Conservation (phyloP, 1,140 invertebrate genomes). For the Bursaphelenchus mucronatus region DNA sequence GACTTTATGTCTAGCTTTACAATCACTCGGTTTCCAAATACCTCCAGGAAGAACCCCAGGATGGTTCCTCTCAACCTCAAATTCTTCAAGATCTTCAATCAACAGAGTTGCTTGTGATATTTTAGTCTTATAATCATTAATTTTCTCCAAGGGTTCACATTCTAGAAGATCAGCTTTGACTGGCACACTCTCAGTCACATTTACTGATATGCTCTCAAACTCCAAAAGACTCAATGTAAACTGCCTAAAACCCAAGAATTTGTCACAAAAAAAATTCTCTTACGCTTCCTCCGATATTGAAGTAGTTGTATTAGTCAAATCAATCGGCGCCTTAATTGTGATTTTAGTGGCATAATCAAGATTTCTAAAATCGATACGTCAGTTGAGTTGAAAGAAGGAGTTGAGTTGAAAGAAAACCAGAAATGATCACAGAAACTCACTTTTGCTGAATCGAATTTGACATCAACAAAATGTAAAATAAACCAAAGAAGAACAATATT, state of each 20-base stretch:
- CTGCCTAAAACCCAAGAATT: no score
- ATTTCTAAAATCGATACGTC: no score
- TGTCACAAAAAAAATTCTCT: no score
- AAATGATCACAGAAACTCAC: neutral
- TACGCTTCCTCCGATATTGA: no score
- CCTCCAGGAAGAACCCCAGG: slow-evolving; percentile 53
- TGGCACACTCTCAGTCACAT: no score
- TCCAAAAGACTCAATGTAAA: no score
- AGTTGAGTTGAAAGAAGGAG: no score
- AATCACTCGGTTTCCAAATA: slow-evolving; percentile 49
- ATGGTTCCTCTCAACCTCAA: slow-evolving; percentile 40
- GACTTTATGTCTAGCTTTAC: slow-evolving; percentile 33
- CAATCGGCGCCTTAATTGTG: no score
- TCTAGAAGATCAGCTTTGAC: neutral
- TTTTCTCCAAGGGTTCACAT: slow-evolving; percentile 24
- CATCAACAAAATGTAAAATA: slow-evolving; percentile 2
- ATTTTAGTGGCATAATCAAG: no score
- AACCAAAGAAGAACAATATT: neutral
- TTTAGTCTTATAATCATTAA: slow-evolving; percentile 25
- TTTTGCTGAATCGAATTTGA: neutral
- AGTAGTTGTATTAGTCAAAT: no score
- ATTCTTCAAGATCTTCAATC: slow-evolving; percentile 53
- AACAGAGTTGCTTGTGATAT: slow-evolving; percentile 45
- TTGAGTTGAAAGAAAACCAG: no score
- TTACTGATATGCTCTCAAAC: no score